Evolutionary conservation across 2,113 vertebrate genomes (phyloP).

Genomic region (Meles meles): DNA sequence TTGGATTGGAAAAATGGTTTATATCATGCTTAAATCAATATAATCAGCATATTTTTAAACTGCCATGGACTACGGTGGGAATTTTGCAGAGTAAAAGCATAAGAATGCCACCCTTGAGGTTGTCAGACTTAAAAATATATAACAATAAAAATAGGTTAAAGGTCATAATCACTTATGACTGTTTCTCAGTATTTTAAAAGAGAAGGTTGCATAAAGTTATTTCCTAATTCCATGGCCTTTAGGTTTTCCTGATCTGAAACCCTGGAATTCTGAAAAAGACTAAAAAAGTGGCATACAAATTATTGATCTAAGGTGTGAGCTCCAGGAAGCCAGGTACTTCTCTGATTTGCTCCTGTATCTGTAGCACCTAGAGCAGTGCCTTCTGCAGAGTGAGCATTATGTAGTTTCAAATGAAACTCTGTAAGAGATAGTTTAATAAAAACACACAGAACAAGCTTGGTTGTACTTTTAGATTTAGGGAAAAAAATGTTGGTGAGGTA

Average conservation of each 20-base stretch:
- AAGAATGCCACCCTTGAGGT: background rate
- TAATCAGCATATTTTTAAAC: background rate
- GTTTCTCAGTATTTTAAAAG: background rate
- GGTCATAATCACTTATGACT: background rate
- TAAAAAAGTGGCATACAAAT: background rate
- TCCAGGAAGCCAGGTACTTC: background rate
- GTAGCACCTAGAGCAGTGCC: rapidly evolving
- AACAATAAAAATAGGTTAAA: background rate
- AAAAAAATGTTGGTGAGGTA: background rate
- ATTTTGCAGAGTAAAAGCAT: background rate
- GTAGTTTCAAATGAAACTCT: background rate
- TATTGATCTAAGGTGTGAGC: background rate
- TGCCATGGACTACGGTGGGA: background rate
- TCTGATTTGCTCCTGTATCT: background rate
- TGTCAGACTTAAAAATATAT: background rate
- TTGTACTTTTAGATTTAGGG: background rate
- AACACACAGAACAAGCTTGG: background rate
- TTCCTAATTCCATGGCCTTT: background rate
- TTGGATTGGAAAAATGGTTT: background rate
- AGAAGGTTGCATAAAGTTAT: background rate
- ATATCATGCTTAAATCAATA: background rate
- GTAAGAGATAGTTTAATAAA: background rate
- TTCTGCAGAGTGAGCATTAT: background rate
- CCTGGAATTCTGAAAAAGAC: background rate
- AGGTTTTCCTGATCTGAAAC: background rate